Conservation (phyloP, 1,140 invertebrate species). For the Caerostris darwini region DNA sequence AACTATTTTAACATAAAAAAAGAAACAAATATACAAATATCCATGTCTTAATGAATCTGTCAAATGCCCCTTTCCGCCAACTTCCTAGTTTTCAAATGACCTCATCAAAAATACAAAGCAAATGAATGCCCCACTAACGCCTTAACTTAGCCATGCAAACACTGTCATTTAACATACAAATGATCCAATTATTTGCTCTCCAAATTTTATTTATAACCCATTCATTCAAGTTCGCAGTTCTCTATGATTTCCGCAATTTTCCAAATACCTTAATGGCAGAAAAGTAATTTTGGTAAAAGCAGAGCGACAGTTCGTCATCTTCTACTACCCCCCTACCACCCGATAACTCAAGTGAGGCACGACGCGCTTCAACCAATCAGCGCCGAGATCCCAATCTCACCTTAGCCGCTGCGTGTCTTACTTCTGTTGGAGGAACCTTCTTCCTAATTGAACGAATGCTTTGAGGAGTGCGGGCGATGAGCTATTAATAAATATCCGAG, state of each 20-base stretch:
- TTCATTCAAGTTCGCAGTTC: conserved; percentile 8
- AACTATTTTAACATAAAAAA: no score
- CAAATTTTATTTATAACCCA: neutral
- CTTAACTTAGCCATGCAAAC: no score
- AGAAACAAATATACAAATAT: no score
- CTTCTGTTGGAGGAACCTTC: neutral
- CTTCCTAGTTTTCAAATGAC: no score
- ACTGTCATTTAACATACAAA: neutral
- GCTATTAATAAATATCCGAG: conserved; percentile 50
- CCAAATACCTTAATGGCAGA: neutral
- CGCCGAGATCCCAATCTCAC: conserved; percentile 3
- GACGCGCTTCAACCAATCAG: conserved; percentile 1
- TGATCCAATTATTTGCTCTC: neutral
- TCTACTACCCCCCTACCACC: neutral
- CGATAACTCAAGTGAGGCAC: neutral
- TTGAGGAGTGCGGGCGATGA: neutral
- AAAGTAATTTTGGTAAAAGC: conserved; percentile 27
- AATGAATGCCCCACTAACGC: no score
- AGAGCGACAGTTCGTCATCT: conserved; percentile 18
- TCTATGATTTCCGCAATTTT: neutral
- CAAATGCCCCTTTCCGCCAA: no score
- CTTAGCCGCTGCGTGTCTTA: conserved; percentile 10
- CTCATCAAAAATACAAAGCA: no score
- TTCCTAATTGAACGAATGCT: conserved; percentile 53
- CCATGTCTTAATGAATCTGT: no score